phyloP scores from a whole-genome alignment of 2,797 vertebrate species.

The Sebastes cheni region DNA sequence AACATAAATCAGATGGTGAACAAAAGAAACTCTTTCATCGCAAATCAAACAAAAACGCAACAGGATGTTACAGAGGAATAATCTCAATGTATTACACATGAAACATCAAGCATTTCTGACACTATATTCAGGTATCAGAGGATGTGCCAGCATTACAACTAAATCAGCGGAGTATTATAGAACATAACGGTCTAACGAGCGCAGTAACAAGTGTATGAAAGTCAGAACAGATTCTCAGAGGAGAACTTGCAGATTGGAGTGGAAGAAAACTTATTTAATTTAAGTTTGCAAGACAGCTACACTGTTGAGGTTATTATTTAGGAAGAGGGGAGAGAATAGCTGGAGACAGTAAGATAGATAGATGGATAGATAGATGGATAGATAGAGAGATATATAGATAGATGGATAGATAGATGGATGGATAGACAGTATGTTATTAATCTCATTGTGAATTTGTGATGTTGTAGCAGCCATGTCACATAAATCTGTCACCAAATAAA shows the following conservation, averaged over 20 bases:
- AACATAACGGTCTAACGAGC: background rate
- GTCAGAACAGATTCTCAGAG: background rate
- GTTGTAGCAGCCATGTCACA: background rate
- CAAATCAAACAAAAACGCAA: conserved; percentile 57
- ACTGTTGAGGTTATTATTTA: too few species aligned
- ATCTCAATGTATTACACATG: conserved; percentile 26
- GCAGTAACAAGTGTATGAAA: background rate
- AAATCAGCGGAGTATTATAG: background rate
- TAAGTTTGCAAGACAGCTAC: background rate
- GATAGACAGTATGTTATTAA: background rate
- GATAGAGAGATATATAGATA: too few species aligned
- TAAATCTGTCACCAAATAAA: background rate
- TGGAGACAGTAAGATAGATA: background rate
- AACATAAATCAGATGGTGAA: conserved; percentile 28
- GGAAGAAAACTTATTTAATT: background rate
- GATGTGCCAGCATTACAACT: background rate
- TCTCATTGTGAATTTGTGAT: background rate
- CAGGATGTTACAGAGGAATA: conserved; percentile 38
- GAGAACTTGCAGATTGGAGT: background rate
- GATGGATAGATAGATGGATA: background rate
- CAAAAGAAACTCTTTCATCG: conserved; percentile 63
- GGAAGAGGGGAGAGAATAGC: too few species aligned
- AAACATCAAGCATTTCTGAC: background rate
- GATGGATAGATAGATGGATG: background rate
- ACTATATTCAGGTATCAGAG: background rate